Percentiles rank a stretch among this genome's conserved stretches.
These are phyloP conservation scores for Andrena praecox DNA, from an alignment of 2,888 invertebrate genomes.

Conservation along the genomic window DNA sequence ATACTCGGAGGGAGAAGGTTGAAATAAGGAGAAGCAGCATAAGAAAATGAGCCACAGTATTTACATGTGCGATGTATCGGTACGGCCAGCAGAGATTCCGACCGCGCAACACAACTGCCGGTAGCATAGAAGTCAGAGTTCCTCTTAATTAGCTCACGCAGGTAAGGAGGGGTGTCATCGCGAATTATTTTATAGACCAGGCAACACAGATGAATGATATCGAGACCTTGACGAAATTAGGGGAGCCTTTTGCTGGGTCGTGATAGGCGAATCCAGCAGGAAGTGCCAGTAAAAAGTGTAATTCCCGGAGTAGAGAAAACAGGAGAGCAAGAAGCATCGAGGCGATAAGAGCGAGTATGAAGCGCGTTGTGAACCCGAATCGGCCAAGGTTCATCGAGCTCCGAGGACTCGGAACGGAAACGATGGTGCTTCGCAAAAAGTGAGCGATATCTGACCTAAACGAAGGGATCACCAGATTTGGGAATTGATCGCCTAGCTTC, in stretches of 20 bases:
- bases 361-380: slow-evolving; percentile 38
- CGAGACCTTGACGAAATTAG: neutral
- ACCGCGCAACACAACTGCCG: no score
- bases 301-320: slow-evolving; percentile 15
- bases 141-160: no score
- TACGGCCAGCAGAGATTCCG: no score
- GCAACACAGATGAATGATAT: no score
- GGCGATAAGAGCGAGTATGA: slow-evolving; percentile 42
- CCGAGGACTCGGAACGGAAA: slow-evolving; percentile 30
- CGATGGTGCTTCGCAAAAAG: slow-evolving; percentile 18
- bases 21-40: no score
- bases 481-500: neutral
- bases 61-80: no score
- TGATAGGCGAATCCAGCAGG: neutral
- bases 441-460: neutral
- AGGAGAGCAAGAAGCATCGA: slow-evolving; percentile 17
- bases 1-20: no score
- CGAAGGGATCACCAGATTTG: neutral
- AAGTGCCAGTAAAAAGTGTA: neutral
- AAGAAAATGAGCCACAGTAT: no score
- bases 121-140: no score
- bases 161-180: no score
- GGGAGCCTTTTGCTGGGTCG: neutral
- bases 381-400: slow-evolving; percentile 51
- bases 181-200: no score